A percentile compares a stretch with the other conserved stretches of the same genome.
phyloP scores from a whole-genome alignment of 2,888 invertebrate genomes.

The Troides oblongomaculatus region DNA sequence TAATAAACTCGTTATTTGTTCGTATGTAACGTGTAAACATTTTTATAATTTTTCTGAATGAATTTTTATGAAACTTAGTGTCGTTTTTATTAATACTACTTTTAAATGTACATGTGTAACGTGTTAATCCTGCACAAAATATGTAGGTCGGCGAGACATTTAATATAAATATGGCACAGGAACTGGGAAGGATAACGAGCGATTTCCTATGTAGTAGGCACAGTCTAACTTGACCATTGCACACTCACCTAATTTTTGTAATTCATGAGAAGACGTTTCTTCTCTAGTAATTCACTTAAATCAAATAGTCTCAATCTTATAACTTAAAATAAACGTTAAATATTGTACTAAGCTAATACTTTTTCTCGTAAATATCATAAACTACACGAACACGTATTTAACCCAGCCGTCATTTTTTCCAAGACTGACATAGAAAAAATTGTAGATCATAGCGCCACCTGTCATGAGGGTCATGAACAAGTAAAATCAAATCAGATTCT shows the following conservation, averaged over 20 bases:
- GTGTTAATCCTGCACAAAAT: neutral
- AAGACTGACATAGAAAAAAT: conserved; percentile 69
- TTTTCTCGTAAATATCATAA: conserved; percentile 80
- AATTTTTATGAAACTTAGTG: neutral
- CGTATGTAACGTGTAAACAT: conserved; percentile 16
- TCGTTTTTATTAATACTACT: neutral
- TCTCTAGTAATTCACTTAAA: conserved; percentile 60
- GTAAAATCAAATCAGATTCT: conserved; percentile 42
- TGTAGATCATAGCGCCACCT: conserved; percentile 63
- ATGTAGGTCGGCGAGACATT: conserved; percentile 9
- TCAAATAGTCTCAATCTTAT: conserved; percentile 51
- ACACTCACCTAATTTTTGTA: conserved; percentile 71
- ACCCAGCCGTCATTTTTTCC: conserved; percentile 78
- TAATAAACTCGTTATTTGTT: neutral
- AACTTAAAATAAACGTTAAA: conserved; percentile 52
- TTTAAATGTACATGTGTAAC: no score
- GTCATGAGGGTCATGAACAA: conserved; percentile 36
- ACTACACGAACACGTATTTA: conserved; percentile 78
- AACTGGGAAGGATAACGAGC: conserved; percentile 46
- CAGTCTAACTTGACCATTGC: conserved; percentile 59
- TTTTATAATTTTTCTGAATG: neutral
- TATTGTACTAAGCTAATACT: conserved; percentile 68
- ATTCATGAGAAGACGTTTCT: conserved; percentile 68
- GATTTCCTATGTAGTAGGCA: conserved; percentile 61
- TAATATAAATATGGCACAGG: conserved; percentile 32